These are phyloP conservation scores for Eriocheir sinensis DNA, from an alignment of 1,140 invertebrate genomes.

Conservation along the genomic window DNA sequence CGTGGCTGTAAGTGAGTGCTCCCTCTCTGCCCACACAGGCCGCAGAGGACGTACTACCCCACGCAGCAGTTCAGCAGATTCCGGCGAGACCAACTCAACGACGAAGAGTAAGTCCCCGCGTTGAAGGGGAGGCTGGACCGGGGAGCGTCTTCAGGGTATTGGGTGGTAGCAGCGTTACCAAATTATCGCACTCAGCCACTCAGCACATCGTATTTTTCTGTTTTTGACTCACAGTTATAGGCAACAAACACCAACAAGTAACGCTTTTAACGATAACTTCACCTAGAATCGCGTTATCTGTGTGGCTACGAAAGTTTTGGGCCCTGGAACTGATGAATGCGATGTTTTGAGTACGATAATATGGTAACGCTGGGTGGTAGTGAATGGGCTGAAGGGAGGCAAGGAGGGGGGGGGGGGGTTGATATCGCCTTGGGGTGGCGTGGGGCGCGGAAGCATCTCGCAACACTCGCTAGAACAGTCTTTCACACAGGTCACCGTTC, in stretches of 20 bases:
- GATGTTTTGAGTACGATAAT: no score
- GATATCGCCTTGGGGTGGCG: no score
- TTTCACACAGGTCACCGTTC: conserved; percentile 30
- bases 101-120: conserved; percentile 55
- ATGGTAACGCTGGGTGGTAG: no score
- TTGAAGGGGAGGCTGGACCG: neutral
- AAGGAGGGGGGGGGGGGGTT: neutral
- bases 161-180: no score
- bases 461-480: neutral
- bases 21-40: conserved; percentile 46
- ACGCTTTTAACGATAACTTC: no score
- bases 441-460: neutral
- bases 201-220: neutral
- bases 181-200: no score
- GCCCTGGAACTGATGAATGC: no score
- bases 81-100: conserved; percentile 28
- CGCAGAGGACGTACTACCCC: conserved; percentile 47
- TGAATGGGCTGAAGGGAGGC: neutral
- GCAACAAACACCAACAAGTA: no score
- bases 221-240: no score
- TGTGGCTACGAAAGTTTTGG: no score
- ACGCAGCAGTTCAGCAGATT: conserved; percentile 39
- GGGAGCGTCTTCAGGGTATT: neutral
- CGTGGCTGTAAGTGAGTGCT: neutral
- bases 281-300: no score